These are phyloP conservation scores for Chirona hameri DNA, from an alignment of 2,888 invertebrate genomes.

Conservation along the genomic window DNA sequence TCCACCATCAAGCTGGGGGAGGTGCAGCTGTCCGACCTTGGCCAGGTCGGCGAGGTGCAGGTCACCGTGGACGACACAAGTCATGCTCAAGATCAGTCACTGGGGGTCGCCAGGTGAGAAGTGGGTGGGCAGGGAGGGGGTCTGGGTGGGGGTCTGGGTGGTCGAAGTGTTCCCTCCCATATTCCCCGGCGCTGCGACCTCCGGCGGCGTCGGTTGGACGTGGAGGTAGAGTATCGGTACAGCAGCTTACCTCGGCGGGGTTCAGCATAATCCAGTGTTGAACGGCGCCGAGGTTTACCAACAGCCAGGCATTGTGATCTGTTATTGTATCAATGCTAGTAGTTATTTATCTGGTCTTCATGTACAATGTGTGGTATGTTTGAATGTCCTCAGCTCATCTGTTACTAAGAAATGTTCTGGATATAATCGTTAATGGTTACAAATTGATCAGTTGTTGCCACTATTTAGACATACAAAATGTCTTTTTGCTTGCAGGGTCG, in stretches of 20 bases:
- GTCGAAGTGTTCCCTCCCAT: not conserved
- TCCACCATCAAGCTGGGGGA: slow-evolving; percentile 74
- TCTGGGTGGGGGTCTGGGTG: not conserved
- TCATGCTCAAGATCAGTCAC: slow-evolving; percentile 62
- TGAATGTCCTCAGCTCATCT: too few relatives aligned
- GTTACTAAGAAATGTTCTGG: too few relatives aligned
- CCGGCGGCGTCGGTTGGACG: not conserved
- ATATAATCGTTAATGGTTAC: too few relatives aligned
- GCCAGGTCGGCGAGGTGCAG: slow-evolving; percentile 80
- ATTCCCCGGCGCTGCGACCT: not conserved
- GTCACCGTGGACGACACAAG: slow-evolving; percentile 91
- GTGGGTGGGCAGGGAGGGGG: not conserved
- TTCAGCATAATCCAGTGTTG: not conserved
- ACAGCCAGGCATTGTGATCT: too few relatives aligned
- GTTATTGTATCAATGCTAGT: too few relatives aligned
- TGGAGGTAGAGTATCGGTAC: not conserved
- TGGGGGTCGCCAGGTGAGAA: too few relatives aligned
- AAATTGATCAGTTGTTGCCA: too few relatives aligned
- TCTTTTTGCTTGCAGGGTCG: slow-evolving; percentile 58
- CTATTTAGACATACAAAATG: too few relatives aligned
- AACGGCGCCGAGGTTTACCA: not conserved
- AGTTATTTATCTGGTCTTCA: too few relatives aligned
- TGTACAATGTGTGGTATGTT: too few relatives aligned
- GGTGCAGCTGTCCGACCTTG: slow-evolving; percentile 78
- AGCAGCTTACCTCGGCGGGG: not conserved